A percentile compares a stretch with the other conserved stretches of the same genome.
phyloP scores from a whole-genome alignment of 1,140 invertebrate genomes.

The Leptinotarsa texana region DNA sequence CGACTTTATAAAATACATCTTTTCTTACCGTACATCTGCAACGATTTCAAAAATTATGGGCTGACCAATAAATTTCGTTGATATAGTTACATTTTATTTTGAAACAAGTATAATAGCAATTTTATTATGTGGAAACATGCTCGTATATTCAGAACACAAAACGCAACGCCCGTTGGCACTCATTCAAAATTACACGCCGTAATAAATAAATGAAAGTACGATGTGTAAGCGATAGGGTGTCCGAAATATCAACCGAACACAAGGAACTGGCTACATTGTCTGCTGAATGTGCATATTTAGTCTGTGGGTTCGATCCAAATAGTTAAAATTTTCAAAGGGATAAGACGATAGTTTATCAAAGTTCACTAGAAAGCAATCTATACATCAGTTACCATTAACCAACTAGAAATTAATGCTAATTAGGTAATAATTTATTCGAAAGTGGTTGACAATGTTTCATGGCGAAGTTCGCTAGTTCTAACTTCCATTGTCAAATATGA shows the following conservation, averaged over 20 bases:
- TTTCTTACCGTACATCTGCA: neutral
- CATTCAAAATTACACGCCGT: conserved; percentile 23
- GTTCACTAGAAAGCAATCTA: too few species aligned
- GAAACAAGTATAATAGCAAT: conserved; percentile 12
- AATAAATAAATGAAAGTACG: conserved; percentile 24
- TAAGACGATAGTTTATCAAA: too few species aligned
- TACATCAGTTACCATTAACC: too few species aligned
- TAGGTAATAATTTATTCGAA: too few species aligned
- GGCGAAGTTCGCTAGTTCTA: too few species aligned
- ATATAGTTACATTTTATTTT: conserved; percentile 16
- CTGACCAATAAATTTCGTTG: neutral
- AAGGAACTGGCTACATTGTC: conserved; percentile 17
- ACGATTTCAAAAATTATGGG: neutral
- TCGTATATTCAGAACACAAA: conserved; percentile 20
- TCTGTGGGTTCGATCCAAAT: neutral
- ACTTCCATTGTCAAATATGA: too few species aligned
- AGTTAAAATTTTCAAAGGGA: too few species aligned
- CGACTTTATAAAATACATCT: too few species aligned
- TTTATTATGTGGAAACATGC: conserved; percentile 26
- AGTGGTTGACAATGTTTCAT: too few species aligned
- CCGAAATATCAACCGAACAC: conserved; percentile 14
- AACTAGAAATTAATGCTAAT: too few species aligned
- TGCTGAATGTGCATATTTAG: conserved; percentile 7
- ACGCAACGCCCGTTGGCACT: conserved; percentile 22
- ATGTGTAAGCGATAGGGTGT: conserved; percentile 27